Evolutionary conservation across 2,888 invertebrate genomes (phyloP), one percentile per base, ranked within the genome.

Genomic region (Eupithecia centaureata): DNA sequence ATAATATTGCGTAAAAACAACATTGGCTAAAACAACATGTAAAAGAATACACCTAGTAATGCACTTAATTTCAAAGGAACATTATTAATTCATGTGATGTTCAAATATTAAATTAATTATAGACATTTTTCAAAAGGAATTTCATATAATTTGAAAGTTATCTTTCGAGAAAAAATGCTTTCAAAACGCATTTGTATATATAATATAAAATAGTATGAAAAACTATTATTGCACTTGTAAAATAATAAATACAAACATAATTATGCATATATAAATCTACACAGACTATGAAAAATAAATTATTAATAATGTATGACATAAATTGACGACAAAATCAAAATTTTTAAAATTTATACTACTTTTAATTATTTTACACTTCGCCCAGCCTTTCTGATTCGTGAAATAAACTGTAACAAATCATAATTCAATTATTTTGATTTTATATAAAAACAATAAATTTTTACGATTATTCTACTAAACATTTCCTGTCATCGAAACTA

Each of bases 51-150:
- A 71, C 65, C 27, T 15, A 56, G 22, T 68, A 65, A 71, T 71
- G 71, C 67, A 71, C 70, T 62, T 52, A 25, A 60, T 70, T 67
- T 57, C 47, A 65, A 67, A 70, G 67, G 67, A 67, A 70, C 70
- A 56, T 30, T 58, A 64, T 61, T 47, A 54, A 63, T 63, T 63
- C 3, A 60, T 67, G 57, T 61, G 25, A 51, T 38, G 32, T 58
- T 57, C 2, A 42, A 52, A 66, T 66, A 66, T 70, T 70, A 57
- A 61, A 70, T 56, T n/a, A 15, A 52, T 22, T 47, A 30, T 30
- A 4, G 15, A 22, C 27, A 22, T 28, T 60, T 28, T 60, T 10
- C 18, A 42, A 42, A 42, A 42, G 8, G 18, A 22, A 47, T 22
- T 42, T 42, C 10, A 47, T 12, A 47, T 47, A 47, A 47, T 47